A percentile compares a stretch with the other conserved stretches of the same genome.
Conservation (phyloP, 2,797 vertebrate species). For the Arrhamphus sclerolepis region DNA sequence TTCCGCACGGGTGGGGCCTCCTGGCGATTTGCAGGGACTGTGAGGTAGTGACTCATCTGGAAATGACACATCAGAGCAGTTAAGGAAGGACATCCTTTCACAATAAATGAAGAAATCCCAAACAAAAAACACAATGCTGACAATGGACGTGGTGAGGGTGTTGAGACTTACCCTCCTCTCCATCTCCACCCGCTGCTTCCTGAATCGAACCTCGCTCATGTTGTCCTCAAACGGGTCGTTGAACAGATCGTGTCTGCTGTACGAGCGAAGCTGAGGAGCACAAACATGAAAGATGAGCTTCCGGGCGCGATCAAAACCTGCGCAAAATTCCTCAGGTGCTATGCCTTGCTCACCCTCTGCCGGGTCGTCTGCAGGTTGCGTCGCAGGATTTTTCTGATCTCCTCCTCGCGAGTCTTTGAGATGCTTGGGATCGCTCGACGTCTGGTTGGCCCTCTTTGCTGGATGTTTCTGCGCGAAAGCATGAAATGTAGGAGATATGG, state of each 20-base stretch:
- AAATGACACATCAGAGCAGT: background rate
- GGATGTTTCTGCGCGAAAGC: conserved; percentile 80
- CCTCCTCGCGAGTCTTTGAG: conserved; percentile 89
- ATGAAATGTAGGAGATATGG: too few relatives aligned
- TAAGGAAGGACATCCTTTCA: background rate
- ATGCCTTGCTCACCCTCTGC: conserved; percentile 83
- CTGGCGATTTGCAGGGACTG: conserved; percentile 84
- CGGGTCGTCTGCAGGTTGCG: conserved; percentile 90
- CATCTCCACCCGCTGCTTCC: conserved; percentile 87
- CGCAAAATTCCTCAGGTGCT: background rate
- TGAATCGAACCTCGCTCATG: conserved; percentile 88
- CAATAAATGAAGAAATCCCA: background rate
- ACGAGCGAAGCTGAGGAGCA: conserved; percentile 86
- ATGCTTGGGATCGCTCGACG: conserved; percentile 82
- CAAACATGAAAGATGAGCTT: background rate
- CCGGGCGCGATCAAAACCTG: background rate
- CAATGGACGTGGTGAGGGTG: background rate
- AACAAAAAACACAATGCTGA: background rate
- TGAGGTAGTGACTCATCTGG: conserved; percentile 93
- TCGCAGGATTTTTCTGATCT: conserved; percentile 90
- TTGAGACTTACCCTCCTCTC: conserved; percentile 85
- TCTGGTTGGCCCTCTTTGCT: conserved; percentile 62
- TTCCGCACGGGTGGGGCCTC: conserved; percentile 84
- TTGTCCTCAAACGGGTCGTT: conserved; percentile 88
- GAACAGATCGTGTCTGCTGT: conserved; percentile 91